phyloP scores from a whole-genome alignment of 2,888 invertebrate genomes.

The Drosophila ustulata region DNA sequence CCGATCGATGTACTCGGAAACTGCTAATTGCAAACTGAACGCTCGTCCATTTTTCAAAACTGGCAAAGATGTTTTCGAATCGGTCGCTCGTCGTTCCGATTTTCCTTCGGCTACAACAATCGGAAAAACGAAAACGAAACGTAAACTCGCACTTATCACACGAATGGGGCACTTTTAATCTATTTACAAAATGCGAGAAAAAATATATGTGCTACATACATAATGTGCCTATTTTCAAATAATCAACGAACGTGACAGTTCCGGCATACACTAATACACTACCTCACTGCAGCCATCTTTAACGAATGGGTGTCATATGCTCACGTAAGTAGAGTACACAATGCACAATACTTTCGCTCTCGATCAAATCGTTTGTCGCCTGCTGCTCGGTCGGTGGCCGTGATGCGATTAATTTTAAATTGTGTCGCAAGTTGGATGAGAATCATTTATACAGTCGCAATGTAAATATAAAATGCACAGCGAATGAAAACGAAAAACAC shows the following conservation, averaged over 20 bases:
- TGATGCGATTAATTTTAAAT: slow-evolving; percentile 60
- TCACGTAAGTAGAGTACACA: slow-evolving; percentile 38
- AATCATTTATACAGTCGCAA: slow-evolving; percentile 5
- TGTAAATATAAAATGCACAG: background rate
- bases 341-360: slow-evolving; percentile 59
- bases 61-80: slow-evolving; percentile 55
- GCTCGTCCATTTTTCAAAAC: slow-evolving; percentile 59
- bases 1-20: slow-evolving; percentile 39
- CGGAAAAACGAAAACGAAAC: slow-evolving; percentile 39
- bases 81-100: slow-evolving; percentile 19
- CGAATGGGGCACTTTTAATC: slow-evolving; percentile 64
- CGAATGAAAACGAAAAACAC: slow-evolving; percentile 3
- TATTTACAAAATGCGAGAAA: slow-evolving; percentile 73
- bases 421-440: slow-evolving; percentile 48
- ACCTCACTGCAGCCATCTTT: slow-evolving; percentile 6
- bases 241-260: slow-evolving; percentile 39
- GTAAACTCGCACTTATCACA: slow-evolving; percentile 61
- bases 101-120: slow-evolving; percentile 36
- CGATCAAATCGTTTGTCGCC: slow-evolving; percentile 32
- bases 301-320: slow-evolving; percentile 34
- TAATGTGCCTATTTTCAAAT: slow-evolving; percentile 41
- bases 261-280: slow-evolving; percentile 52
- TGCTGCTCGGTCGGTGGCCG: slow-evolving; percentile 37
- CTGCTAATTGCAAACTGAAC: slow-evolving; percentile 56
- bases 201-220: slow-evolving; percentile 17